Evolutionary conservation across 2,113 vertebrate species (phyloP), one percentile per base, ranked within the genome.

Genomic region (Corvus hawaiiensis): DNA sequence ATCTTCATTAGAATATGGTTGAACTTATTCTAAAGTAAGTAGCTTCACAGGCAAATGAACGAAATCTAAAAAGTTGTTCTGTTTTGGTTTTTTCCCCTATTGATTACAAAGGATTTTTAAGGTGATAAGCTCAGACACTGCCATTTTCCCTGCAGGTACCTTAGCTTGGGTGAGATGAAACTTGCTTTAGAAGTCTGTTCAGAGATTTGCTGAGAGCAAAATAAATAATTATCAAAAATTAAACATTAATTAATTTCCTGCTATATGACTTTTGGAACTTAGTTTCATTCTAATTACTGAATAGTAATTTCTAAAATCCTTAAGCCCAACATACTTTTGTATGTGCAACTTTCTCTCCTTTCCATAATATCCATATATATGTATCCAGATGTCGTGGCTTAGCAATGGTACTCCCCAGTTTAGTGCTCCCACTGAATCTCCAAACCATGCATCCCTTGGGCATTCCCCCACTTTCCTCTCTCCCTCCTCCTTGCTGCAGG

Each of bases 281-380:
- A 6, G 6, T 62, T 84, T 63, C 7, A 22, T 59, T 77, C 11
- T 39, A 55, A 55, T 49, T 27, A 33, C 28, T 4, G 3, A 81
- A 51, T 22, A 49, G 12, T 30, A 27, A 49, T 58, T 90, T 92
- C 21, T 23, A 44, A 73, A 63, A 87, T 33, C 22, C 16, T 54
- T 62, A n/a, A 58, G 5, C 21, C n/a, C 1, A 58, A 10, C 10
- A 44, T 17, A 30, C 6, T 41, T 63, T 41, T 20, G 8, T 22
- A n/a, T 30, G 7, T 51, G 7, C 0, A 0, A 1, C 9, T 72
- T 84, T 67, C 19, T 84, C 19, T 61, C 26, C 6, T 55, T 66
- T 56, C 15, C 20, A 3, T 30, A 19, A 18, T 26, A 33, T 20
- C 6, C 52, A 17, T 30, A 17, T 16, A 3, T 6, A 13, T 10